Evolutionary conservation across 2,797 vertebrate species (phyloP).

Genomic region (Sorex maritimensis): DNA sequence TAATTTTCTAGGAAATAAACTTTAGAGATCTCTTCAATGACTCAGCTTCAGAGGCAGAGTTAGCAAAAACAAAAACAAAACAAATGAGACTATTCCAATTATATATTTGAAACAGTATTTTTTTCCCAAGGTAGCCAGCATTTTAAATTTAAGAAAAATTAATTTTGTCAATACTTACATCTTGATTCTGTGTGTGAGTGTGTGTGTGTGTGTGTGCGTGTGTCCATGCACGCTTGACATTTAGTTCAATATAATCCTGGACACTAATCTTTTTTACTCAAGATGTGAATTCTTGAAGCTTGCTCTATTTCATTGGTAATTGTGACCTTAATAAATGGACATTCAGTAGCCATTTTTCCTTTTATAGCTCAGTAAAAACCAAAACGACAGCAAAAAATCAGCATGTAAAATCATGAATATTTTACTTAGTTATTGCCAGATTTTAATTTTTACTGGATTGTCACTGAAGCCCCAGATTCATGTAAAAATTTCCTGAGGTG

Average conservation of each 20-base stretch:
- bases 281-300: constrained; percentile 28
- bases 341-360: neutral
- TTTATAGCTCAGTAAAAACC: neutral
- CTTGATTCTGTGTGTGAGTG: neutral
- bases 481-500: neutral
- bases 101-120: too few species aligned
- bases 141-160: neutral
- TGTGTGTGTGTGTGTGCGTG: neutral
- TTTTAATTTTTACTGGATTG: constrained; percentile 9
- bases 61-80: neutral
- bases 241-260: neutral
- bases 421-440: neutral
- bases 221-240: neutral
- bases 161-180: neutral
- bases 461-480: neutral
- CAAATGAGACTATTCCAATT: too few species aligned
- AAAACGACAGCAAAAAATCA: neutral
- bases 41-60: too few species aligned
- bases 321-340: neutral
- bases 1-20: neutral
- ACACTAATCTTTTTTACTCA: neutral
- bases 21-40: neutral
- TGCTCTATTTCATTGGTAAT: neutral
- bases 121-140: neutral
- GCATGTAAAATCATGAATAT: neutral